These are phyloP conservation scores for Dynastes maya DNA, from an alignment of 2,888 invertebrate species.

Conservation along the genomic window DNA sequence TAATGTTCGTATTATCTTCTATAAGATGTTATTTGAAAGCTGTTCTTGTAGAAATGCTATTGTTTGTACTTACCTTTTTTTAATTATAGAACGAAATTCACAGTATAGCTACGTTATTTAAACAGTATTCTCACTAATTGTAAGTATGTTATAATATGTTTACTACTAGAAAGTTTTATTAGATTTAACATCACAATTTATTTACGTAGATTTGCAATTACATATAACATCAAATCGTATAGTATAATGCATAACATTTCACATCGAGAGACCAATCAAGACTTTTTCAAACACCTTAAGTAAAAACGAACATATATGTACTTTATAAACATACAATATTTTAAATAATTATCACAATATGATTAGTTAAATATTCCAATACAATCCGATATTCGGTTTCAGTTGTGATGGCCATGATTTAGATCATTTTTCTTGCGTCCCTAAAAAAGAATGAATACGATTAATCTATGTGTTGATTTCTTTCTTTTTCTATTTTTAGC, in stretches of 20 bases:
- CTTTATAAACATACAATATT: conserved; percentile 10
- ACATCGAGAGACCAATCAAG: conserved; percentile 1
- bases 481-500: conserved; percentile 19
- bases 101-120: too few species aligned
- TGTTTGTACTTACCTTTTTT: too few species aligned
- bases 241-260: conserved; percentile 1
- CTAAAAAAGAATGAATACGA: conserved; percentile 61
- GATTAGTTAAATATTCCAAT: neutral
- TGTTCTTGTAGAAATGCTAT: too few species aligned
- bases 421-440: conserved; percentile 67
- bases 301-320: conserved; percentile 3
- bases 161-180: neutral
- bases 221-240: conserved; percentile 9
- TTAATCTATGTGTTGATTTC: conserved; percentile 6
- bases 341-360: conserved; percentile 58
- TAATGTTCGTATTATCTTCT: too few species aligned
- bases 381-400: conserved; percentile 51
- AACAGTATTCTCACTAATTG: too few species aligned
- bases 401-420: conserved; percentile 62
- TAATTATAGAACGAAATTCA: too few species aligned
- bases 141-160: neutral
- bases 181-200: conserved; percentile 10
- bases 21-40: neutral
- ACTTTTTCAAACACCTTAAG: neutral
- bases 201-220: conserved; percentile 5